phyloP scores from a whole-genome alignment of 2,797 vertebrate species.

The Selene dorsalis region DNA sequence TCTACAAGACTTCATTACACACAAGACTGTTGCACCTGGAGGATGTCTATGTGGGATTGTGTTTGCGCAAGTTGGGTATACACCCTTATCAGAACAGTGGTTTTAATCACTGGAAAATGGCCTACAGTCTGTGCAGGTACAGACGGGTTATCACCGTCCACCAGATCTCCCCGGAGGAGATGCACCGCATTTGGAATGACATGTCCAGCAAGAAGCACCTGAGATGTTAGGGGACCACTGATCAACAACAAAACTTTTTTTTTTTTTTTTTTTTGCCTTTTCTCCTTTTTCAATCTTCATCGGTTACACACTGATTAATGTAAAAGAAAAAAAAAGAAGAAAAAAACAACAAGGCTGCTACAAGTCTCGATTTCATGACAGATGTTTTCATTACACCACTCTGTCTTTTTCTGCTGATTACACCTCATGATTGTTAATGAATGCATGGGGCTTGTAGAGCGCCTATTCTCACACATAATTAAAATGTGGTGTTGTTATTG shows the following conservation, averaged over 20 bases:
- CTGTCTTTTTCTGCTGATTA: conserved; percentile 51
- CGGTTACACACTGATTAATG: conserved; percentile 47
- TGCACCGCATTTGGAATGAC: conserved; percentile 99
- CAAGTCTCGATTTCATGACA: conserved; percentile 46
- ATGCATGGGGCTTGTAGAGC: conserved; percentile 64
- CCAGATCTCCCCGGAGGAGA: conserved; percentile 98
- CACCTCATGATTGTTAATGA: conserved; percentile 60
- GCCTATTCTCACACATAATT: conserved; percentile 56
- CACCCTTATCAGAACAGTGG: conserved; percentile 99
- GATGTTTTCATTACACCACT: conserved; percentile 40
- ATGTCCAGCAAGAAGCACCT: conserved; percentile 99
- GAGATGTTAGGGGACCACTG: conserved; percentile 87
- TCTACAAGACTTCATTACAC: conserved; percentile 97
- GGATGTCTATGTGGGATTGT: conserved; percentile 97
- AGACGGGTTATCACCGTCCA: conserved; percentile 96
- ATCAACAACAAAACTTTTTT: conserved; percentile 9
- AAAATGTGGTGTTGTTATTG: conserved; percentile 49
- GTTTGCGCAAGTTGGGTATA: conserved; percentile 95
- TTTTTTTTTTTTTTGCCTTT: conserved; percentile 33
- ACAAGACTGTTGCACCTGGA: conserved; percentile 97
- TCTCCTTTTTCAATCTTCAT: conserved; percentile 42
- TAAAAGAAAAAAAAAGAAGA: conserved; percentile 27
- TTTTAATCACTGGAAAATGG: conserved; percentile 99
- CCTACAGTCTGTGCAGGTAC: conserved; percentile 96
- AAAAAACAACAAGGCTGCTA: conserved; percentile 41